A percentile compares a stretch with the other conserved stretches of the same genome.
Conservation (phyloP, 2,888 invertebrate genomes). For the Acanthopleura granulata region DNA sequence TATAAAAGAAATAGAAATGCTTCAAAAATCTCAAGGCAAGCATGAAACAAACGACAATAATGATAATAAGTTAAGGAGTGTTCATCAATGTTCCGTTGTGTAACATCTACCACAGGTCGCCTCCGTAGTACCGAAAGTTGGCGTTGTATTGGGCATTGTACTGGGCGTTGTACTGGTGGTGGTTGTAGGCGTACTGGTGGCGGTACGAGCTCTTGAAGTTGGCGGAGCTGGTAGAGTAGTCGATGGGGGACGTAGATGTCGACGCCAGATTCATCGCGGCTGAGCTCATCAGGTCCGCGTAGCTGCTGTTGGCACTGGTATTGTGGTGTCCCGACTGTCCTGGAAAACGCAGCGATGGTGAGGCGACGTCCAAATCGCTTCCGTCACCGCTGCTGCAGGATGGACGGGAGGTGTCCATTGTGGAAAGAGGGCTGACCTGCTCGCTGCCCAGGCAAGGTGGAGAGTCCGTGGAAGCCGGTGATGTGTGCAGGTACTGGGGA, state of each 20-base stretch:
- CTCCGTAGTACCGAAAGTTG: constrained; percentile 3
- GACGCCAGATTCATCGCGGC: constrained; percentile 6
- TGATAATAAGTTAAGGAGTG: no score
- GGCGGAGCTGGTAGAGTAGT: constrained; percentile 10
- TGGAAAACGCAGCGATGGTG: neutral
- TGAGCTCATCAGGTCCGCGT: constrained; percentile 4
- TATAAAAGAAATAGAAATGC: no score
- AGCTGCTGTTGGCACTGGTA: neutral
- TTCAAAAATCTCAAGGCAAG: no score
- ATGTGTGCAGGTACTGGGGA: neutral
- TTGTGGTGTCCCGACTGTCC: neutral
- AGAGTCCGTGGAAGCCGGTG: neutral
- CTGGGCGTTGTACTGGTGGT: neutral
- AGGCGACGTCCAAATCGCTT: neutral
- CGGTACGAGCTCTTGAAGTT: constrained; percentile 8
- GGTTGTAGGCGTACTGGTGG: neutral
- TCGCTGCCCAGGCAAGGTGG: neutral
- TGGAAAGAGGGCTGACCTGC: neutral
- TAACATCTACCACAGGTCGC: neutral
- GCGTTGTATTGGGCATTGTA: constrained; percentile 13
- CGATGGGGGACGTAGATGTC: neutral
- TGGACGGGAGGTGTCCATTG: neutral
- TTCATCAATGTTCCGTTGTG: no score
- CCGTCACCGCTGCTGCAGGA: neutral
- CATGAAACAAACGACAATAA: no score